Evolutionary conservation across 2,888 invertebrate genomes (phyloP), one percentile per base, ranked within the genome.

Genomic region (Sisyra terminalis): DNA sequence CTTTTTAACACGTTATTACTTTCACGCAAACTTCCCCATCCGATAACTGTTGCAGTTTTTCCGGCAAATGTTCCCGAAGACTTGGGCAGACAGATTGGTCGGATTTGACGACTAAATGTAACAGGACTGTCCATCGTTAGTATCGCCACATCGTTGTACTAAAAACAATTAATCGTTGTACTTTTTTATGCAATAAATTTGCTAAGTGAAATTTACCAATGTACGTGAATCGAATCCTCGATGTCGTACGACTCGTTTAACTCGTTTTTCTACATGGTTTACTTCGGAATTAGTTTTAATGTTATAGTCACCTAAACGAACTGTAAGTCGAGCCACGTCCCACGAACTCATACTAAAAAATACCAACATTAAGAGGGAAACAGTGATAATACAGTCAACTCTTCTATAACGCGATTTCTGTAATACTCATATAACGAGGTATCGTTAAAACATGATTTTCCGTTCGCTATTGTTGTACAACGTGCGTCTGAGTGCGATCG

Each of bases 1-100:
- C 17, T 31, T 13, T 11, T 17, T 14, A 29, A 30, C n/a, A 43
- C 14, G 36, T 42, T 40, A 72, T 67, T 56, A 81, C 83, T 78
- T 62, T 85, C 85, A 53, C 77, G 65, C 48, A 85, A 65, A 53
- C 86, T 86, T 38, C 88, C 89, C 89, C 89, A 90, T 34, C 89
- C 89, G 44, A 86, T 82, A 3, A 89, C 87, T 0, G 85, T 87
- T 2, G 76, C 88, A 9, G 72, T 67, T 48, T 72, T 70, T 2
- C 84, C 84, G 29, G 73, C 67, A 55, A 80, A 86, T 2, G 71
- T 69, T 39, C 69, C 63, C 6, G 67, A 61, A 8, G 58, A 55
- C 2, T 57, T 49, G 9, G 59, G 53, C 50, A 89, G 59, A 53
- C 89, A 90, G 45, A 90, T 75, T 0, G 88, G 82, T 46, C 80